These are phyloP conservation scores for Casuarius casuarius DNA, from an alignment of 2,113 vertebrate species.

Conservation along the genomic window DNA sequence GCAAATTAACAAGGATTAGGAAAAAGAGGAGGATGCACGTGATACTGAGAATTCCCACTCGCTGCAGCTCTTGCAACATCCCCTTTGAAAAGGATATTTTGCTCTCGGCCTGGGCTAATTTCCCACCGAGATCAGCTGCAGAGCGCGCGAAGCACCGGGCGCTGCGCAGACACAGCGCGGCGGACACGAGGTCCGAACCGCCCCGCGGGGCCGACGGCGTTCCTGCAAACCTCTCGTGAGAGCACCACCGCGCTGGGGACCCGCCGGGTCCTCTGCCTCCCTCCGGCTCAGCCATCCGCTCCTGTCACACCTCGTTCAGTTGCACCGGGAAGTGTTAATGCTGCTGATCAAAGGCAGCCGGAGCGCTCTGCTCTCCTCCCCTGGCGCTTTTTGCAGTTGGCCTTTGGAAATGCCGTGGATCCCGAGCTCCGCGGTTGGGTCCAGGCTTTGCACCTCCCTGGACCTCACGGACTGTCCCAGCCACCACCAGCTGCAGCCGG, in stretches of 20 bases:
- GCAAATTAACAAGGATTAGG: neutral
- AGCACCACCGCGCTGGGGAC: neutral
- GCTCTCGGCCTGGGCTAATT: neutral
- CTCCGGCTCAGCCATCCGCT: neutral
- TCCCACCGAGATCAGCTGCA: neutral
- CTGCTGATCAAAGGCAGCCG: neutral
- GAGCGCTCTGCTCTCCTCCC: neutral
- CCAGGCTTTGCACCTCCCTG: neutral
- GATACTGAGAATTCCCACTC: neutral
- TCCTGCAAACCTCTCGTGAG: neutral
- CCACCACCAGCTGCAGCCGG: too few relatives aligned
- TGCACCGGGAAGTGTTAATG: neutral
- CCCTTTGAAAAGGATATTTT: neutral
- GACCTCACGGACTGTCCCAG: neutral
- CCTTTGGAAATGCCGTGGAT: too few relatives aligned
- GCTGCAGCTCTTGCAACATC: neutral
- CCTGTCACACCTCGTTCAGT: neutral
- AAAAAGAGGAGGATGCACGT: rapidly evolving
- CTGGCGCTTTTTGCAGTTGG: neutral
- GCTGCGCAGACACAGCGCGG: neutral
- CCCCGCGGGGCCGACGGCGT: neutral
- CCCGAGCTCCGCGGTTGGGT: neutral
- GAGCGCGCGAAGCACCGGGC: too few relatives aligned
- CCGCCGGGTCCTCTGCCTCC: neutral
- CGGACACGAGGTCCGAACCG: neutral